These are phyloP conservation scores for Girardinus metallicus DNA, from an alignment of 2,797 vertebrate genomes.

Conservation along the genomic window DNA sequence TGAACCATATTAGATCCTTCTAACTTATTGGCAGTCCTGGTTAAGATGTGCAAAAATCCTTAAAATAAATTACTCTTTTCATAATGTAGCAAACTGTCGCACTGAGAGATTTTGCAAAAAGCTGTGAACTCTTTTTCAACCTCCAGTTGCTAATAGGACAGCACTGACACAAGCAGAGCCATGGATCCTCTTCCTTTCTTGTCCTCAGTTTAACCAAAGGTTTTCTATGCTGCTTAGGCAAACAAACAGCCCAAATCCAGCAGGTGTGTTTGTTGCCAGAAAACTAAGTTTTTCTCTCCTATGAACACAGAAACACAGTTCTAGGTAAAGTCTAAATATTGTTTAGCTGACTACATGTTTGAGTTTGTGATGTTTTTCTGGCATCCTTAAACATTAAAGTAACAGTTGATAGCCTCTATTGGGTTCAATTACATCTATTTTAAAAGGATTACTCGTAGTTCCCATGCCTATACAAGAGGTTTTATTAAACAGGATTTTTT, in stretches of 20 bases:
- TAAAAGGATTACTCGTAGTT: neutral
- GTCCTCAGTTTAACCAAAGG: neutral
- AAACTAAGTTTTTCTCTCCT: neutral
- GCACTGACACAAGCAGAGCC: neutral
- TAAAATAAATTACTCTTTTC: neutral
- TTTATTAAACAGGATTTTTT: neutral
- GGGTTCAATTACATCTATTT: neutral
- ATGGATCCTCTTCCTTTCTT: neutral
- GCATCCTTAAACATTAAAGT: neutral
- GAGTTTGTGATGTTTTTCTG: neutral
- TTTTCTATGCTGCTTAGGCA: neutral
- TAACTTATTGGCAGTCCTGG: neutral
- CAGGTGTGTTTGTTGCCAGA: neutral
- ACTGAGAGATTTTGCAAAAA: neutral
- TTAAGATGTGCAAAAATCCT: neutral
- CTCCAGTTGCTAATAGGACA: neutral
- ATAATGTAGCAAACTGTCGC: neutral
- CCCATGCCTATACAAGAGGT: neutral
- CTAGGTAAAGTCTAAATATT: neutral
- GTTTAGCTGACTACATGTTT: neutral
- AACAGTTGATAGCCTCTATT: neutral
- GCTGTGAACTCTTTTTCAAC: neutral
- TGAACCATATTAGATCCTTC: constrained; percentile 7
- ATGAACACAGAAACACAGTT: neutral
- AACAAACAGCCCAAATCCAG: neutral